Evolutionary conservation across 2,113 vertebrate species (phyloP).

Genomic region (Vulpes lagopus): DNA sequence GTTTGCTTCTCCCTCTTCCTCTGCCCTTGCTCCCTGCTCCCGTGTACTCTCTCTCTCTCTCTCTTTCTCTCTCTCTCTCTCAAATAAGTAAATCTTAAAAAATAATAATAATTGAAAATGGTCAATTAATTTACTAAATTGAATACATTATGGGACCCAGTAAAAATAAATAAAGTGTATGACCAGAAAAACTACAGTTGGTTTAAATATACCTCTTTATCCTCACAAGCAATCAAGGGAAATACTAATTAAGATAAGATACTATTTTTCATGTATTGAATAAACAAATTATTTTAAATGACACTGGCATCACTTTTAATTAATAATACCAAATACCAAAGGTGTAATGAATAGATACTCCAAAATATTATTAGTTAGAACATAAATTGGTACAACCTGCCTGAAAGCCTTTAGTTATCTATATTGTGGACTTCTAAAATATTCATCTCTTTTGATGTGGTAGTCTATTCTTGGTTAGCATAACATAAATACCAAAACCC

Average conservation of each 20-base stretch:
- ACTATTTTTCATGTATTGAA: neutral
- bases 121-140: conserved; percentile 5
- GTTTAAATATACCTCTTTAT: neutral
- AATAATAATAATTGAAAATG: neutral
- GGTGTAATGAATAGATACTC: neutral
- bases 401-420: neutral
- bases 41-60: neutral
- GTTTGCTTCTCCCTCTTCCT: neutral
- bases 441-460: neutral
- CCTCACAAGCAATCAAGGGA: neutral
- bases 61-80: neutral
- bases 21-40: neutral
- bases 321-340: neutral
- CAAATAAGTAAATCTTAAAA: neutral
- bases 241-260: neutral
- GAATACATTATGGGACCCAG: neutral
- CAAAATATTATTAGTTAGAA: conserved; percentile 60
- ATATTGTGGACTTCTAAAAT: neutral
- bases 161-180: neutral
- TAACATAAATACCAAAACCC: neutral
- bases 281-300: neutral
- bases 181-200: neutral
- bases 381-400: neutral
- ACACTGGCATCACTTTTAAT: neutral
- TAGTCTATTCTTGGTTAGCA: neutral